Conservation (phyloP, 2,888 invertebrate species). For the Lissonota sp. region DNA sequence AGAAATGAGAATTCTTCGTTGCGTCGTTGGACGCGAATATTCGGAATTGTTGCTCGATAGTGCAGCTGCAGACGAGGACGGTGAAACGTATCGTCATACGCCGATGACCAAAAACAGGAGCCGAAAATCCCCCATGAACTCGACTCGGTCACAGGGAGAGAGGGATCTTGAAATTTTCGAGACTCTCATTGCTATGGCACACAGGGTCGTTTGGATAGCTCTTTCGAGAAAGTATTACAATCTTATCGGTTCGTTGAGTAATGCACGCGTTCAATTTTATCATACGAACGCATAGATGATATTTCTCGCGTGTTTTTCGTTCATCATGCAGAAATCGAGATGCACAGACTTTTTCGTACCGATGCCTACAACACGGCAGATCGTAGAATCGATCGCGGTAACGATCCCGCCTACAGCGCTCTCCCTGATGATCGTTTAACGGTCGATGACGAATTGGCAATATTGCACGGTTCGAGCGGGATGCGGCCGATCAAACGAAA, state of each 20-base stretch:
- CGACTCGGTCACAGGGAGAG: constrained; percentile 86
- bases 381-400: constrained; percentile 77
- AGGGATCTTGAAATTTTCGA: constrained; percentile 88
- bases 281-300: constrained; percentile 10
- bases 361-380: constrained; percentile 86
- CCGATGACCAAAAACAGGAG: constrained; percentile 71
- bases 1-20: constrained; percentile 86
- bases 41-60: constrained; percentile 86
- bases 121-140: constrained; percentile 83
- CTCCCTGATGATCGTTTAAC: constrained; percentile 79
- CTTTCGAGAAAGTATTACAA: constrained; percentile 86
- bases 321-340: constrained; percentile 85
- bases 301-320: constrained; percentile 45
- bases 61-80: constrained; percentile 50
- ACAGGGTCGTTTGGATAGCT: constrained; percentile 88
- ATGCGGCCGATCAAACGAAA: constrained; percentile 85
- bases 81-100: constrained; percentile 86
- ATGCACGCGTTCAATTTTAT: constrained; percentile 19
- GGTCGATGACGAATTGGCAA: constrained; percentile 85
- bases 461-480: constrained; percentile 85
- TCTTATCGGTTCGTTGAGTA: constrained; percentile 85
- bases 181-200: constrained; percentile 86
- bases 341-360: constrained; percentile 87
- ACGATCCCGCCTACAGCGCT: too few species aligned
- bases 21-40: constrained; percentile 87